Evolutionary conservation across 2,888 invertebrate genomes (phyloP).

Genomic region (Erynnis tages): DNA sequence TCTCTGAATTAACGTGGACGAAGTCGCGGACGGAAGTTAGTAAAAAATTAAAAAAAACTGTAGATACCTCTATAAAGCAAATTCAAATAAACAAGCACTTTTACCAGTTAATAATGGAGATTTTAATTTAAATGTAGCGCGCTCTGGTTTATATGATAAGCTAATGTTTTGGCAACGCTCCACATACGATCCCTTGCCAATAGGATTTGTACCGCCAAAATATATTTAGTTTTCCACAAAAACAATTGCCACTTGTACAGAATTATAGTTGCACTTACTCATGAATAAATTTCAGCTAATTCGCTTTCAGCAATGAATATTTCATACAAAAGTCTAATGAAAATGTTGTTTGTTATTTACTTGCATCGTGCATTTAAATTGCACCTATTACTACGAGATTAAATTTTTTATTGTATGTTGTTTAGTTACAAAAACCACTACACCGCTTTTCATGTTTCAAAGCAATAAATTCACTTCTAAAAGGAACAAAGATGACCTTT

Average conservation of each 20-base stretch:
- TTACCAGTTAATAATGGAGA: slow-evolving; percentile 19
- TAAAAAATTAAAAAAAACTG: too few relatives aligned
- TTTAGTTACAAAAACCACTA: too few relatives aligned
- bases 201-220: slow-evolving; percentile 25
- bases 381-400: too few relatives aligned
- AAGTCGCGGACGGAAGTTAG: too few relatives aligned
- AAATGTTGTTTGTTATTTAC: slow-evolving; percentile 2
- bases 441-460: too few relatives aligned
- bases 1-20: too few relatives aligned
- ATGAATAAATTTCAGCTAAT: slow-evolving; percentile 22
- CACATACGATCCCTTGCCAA: slow-evolving; percentile 26
- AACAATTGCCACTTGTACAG: slow-evolving; percentile 26
- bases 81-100: background rate
- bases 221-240: slow-evolving; percentile 27
- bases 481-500: too few relatives aligned
- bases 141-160: slow-evolving; percentile 27
- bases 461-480: too few relatives aligned
- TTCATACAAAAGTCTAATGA: slow-evolving; percentile 12
- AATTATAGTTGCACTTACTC: slow-evolving; percentile 13
- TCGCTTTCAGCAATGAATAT: slow-evolving; percentile 1
- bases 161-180: slow-evolving; percentile 28
- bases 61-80: too few relatives aligned
- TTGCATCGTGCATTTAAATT: slow-evolving; percentile 12
- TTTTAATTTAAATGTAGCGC: slow-evolving; percentile 25
- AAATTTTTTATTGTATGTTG: too few relatives aligned